Percentiles rank a stretch among this genome's conserved stretches.
Evolutionary conservation across 2,797 vertebrate genomes (phyloP).

Genomic region (Xenopus petersii): DNA sequence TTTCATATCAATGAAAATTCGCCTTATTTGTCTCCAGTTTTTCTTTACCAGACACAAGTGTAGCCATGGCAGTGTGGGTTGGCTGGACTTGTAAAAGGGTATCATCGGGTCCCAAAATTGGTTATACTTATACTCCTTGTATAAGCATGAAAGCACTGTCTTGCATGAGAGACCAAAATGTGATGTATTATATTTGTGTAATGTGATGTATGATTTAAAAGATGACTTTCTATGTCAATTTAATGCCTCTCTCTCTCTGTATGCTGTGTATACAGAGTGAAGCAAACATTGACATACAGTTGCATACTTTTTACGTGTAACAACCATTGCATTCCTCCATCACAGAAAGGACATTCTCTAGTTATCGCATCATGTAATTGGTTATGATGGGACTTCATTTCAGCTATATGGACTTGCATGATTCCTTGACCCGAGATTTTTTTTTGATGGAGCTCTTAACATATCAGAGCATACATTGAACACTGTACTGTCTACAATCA

Average conservation of each 20-base stretch:
- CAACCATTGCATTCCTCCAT: conserved; percentile 5
- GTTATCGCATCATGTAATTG: background rate
- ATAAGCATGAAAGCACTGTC: conserved; percentile 30
- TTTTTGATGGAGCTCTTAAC: background rate
- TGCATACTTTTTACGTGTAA: conserved; percentile 38
- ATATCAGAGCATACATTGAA: background rate
- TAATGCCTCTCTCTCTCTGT: conserved; percentile 36
- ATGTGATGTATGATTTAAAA: conserved; percentile 15
- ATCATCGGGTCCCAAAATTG: background rate
- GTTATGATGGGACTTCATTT: background rate
- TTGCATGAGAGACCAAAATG: conserved; percentile 34
- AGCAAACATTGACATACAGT: conserved; percentile 45
- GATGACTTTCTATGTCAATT: conserved; percentile 7
- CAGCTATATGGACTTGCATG: background rate
- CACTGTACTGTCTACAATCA: background rate
- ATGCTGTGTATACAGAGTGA: conserved; percentile 33
- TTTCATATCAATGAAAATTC: conserved; percentile 25
- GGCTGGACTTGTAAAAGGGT: background rate
- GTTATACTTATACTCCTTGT: conserved; percentile 22
- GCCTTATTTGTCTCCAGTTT: background rate
- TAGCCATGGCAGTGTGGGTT: background rate
- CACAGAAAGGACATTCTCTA: background rate
- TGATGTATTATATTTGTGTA: conserved; percentile 22
- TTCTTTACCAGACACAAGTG: background rate
- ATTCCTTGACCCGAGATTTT: background rate